Evolutionary conservation across 2,797 vertebrate species (phyloP), one percentile per base, ranked within the genome.

Genomic region (Emydoidea blandingii): DNA sequence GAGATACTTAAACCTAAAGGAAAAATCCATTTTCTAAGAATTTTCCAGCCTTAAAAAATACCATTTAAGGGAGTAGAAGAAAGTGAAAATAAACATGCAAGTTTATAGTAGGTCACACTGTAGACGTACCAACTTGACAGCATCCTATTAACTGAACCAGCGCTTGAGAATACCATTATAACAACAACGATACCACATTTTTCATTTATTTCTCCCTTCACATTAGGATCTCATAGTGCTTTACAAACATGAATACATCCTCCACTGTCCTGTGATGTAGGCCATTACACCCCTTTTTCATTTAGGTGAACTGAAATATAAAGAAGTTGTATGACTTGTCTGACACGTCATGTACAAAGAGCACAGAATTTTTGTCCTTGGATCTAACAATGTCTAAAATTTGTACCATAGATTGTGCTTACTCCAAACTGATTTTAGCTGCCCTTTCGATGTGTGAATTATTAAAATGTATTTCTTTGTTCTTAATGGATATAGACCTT

Each of bases 151-250:
- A 62, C n/a, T 85, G 88, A 87, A 87, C n/a, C 6, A 37, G 3
- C 54, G 78, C 2, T 83, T 83, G 72, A 90, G n/a, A 92, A 87
- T 72, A 88, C 86, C 12, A 89, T 14, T 12, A 25, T 90, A 18
- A 88, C 86, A 90, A 90, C 56, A 14, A 87, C 1, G 44, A 44
- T 44, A 44, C 44, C 44, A 65, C 62, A n/a, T 65, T 37, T 76
- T 78, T 91, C 90, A 96, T 89, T 91, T 86, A 86, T 21, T 91
- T 91, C 10, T 89, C 76, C 90, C 83, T 12, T 87, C 57, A 84
- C 65, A 79, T 91, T 81, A 88, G 53, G 65, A 16, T 19, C 15
- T 91, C 27, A 80, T 19, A 62, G 76, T 27, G 12, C 68, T 91
- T 89, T 89, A 68, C 52, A 19, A 91, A 84, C 25, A 89, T 79